These are phyloP conservation scores for Atta colombica DNA, from an alignment of 1,140 invertebrate species.

Conservation along the genomic window DNA sequence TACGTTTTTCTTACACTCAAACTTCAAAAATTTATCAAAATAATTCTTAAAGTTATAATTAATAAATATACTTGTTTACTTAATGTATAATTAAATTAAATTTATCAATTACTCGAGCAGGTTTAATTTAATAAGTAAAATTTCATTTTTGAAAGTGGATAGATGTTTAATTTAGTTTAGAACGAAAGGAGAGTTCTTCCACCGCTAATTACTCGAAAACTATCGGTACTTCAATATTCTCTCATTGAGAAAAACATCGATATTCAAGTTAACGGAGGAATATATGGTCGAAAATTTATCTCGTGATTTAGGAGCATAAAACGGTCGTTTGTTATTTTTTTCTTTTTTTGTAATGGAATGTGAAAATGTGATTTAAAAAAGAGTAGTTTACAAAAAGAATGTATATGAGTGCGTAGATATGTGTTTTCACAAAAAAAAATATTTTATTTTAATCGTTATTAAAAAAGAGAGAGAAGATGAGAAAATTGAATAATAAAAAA, in stretches of 20 bases:
- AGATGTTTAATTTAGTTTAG: slow-evolving; percentile 6
- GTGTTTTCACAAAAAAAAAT: not conserved
- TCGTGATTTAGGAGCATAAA: not conserved
- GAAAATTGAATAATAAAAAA: slow-evolving; percentile 31
- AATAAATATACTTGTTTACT: slow-evolving; percentile 12
- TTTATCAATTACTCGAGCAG: not conserved
- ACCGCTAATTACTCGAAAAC: slow-evolving; percentile 25
- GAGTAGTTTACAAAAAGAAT: not conserved
- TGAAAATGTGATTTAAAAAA: slow-evolving; percentile 1
- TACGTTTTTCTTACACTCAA: not conserved
- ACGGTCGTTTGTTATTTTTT: not conserved
- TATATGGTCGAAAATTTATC: slow-evolving; percentile 7
- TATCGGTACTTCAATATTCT: slow-evolving; percentile 7
- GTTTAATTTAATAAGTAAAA: not conserved
- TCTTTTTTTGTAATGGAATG: not conserved
- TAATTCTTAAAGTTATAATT: not conserved
- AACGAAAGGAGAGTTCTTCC: not conserved
- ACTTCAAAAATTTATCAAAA: not conserved
- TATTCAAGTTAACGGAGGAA: slow-evolving; percentile 18
- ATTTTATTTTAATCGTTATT: slow-evolving; percentile 30
- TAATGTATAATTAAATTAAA: not conserved
- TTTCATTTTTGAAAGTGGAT: slow-evolving; percentile 35
- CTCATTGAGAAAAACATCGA: slow-evolving; percentile 6
- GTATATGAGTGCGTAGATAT: not conserved
- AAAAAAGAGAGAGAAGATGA: not conserved